Evolutionary conservation across 2,888 invertebrate genomes (phyloP).

Genomic region (Trichacis sp.): DNA sequence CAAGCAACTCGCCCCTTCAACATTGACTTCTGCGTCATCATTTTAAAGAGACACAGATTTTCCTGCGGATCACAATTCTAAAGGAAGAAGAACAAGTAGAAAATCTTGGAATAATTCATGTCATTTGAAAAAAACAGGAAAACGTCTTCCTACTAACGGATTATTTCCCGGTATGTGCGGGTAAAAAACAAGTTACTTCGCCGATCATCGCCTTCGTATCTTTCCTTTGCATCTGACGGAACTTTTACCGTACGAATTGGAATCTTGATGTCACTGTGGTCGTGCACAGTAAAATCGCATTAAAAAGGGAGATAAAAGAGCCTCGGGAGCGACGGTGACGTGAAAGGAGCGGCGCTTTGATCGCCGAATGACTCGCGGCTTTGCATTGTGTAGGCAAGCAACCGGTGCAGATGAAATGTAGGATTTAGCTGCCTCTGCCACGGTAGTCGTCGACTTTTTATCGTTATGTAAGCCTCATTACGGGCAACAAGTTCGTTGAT

Average conservation of each 20-base stretch:
- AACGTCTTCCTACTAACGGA: conserved; percentile 3
- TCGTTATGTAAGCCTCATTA: conserved; percentile 61
- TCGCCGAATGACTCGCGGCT: conserved; percentile 61
- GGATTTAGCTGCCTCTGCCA: conserved; percentile 51
- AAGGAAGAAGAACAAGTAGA: background rate
- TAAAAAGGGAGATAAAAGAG: conserved; percentile 32
- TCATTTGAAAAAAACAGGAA: background rate
- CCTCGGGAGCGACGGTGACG: conserved; percentile 16
- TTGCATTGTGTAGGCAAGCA: conserved; percentile 58
- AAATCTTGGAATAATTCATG: background rate
- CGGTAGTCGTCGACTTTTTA: conserved; percentile 54
- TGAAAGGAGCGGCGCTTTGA: conserved; percentile 54
- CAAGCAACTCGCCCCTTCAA: conserved; percentile 26
- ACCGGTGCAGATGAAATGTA: conserved; percentile 55
- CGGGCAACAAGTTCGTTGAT: conserved; percentile 42
- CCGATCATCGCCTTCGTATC: background rate
- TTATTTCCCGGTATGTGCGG: background rate
- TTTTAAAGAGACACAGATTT: background rate
- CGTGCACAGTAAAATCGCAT: conserved; percentile 5
- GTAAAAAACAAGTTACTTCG: background rate
- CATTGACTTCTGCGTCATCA: conserved; percentile 9
- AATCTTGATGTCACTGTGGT: conserved; percentile 38
- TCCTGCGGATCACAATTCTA: background rate
- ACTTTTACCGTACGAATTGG: conserved; percentile 36
- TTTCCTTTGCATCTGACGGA: background rate